Base-by-base conservation (phyloP, 1,140 invertebrate species). In the Ceratosolen solmsi region DNA sequence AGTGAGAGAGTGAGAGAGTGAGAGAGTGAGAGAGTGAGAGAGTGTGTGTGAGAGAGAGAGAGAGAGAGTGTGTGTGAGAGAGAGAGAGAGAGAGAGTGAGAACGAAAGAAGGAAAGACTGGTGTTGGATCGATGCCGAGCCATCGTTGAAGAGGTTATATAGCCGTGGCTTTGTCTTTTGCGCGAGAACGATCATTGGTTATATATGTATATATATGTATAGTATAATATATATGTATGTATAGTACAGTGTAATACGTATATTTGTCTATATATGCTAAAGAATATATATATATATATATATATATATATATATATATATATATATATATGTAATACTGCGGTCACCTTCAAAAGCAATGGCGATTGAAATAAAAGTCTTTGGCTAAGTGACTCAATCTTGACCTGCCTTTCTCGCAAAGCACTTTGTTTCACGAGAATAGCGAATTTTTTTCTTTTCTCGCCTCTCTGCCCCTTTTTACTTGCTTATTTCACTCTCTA, bases 371-470 rank as follows among this genome's bases (percentile, higher is more conserved):
- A 87, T 88, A 88, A 89, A 89, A 88, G 81, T 81, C 58, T 82
- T 74, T 15, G 78, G 80, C 80, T 84, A 87, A 90, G 89, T 89
- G 88, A 89, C 89, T 90, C 88, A 90, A 89, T 90, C 87, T 87
- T 71, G 49, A 75, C 20, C 22, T 46, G 79, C 80, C 84, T 85
- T 77, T 80, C 60, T 82, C 25, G 74, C 68, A n/a, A 71, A 82
- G 46, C 76, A 54, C 36, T 54, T 56, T 46, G 51, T 41, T 60
- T 41, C 36, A 36, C 33, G 27, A 70, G 63, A 68, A 27, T 70
- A 51, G 49, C 60, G 5, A 60, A 78, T 78, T 78, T 46, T n/a
- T 63, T 38, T 65, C 68, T 71, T 54, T 79, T 15, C 20, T 25
- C 73, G 33, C 68, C 54, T 51, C 38, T 38, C 76, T 83, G 76